Base-by-base conservation (phyloP, 2,113 vertebrate genomes). In the Motacilla tschutschensis region DNA sequence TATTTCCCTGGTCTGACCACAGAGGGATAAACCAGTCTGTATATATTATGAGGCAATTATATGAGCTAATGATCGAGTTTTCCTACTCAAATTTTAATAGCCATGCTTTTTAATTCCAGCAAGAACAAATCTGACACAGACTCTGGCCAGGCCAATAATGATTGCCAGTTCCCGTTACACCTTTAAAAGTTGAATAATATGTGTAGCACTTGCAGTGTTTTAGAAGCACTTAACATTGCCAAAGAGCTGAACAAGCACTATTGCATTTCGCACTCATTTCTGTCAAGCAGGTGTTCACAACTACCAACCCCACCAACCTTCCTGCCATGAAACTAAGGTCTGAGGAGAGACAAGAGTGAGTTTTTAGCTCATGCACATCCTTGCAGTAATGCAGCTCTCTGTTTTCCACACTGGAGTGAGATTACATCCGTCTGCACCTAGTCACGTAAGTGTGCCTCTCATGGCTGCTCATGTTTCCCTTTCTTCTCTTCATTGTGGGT, bases 161-260 rank as follows among this genome's bases (percentile, higher is more conserved):
- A 86, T 76, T 95, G 81, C 79, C 75, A 84, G 71, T 94, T 94
- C 84, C 94, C 51, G 36, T 90, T 90, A 93, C 22, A 87, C 51
- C 71, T 93, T 93, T 93, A 84, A 92, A 88, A 92, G 43, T 44
- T 91, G 84, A 84, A 72, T 90, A 93, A 94, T 93, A 84, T 90
- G 73, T 59, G 57, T 72, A 84, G 79, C 75, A 55, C 81, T 86
- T 94, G 64, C 71, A 84, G 51, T 87, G 79, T 87, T 94, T 95
- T 90, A 92, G 84, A 73, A 82, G 84, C 84, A 79, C 73, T 93
- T 93, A 85, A 60, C 1, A 2, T 8, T 54, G 55, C 38, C 55
- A 66, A 90, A 87, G 59, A 87, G 94, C 89, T 94, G 92, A 95
- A 43, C 64, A 73, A 93, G 81, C 91, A 66, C 8, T 84, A 90